phyloP scores from a whole-genome alignment of 2,888 invertebrate species.

The Agonopterix heracliana region DNA sequence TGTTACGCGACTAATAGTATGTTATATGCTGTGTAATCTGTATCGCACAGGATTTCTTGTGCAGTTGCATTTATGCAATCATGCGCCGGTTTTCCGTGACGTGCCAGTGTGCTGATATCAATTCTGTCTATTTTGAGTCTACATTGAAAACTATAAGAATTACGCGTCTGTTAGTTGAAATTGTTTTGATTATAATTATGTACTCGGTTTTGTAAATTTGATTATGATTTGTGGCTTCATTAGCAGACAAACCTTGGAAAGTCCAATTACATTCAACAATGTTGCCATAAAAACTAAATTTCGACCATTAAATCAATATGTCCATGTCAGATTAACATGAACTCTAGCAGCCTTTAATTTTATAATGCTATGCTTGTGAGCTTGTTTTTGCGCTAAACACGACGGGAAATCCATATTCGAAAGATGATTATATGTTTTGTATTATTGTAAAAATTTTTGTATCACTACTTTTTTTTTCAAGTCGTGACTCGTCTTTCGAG shows the following conservation, averaged over 20 bases:
- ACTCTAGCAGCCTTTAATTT: conserved; percentile 3
- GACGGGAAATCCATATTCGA: conserved; percentile 14
- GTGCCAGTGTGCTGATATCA: conserved; percentile 5
- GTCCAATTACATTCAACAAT: conserved; percentile 6
- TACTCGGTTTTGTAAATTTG: conserved; percentile 2
- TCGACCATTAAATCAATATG: conserved; percentile 9
- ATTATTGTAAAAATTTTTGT: conserved; percentile 15
- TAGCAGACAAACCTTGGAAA: conserved; percentile 9
- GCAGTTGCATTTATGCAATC: conserved; percentile 13
- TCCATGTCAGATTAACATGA: conserved; percentile 8
- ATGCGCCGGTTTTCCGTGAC: conserved; percentile 9
- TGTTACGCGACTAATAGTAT: conserved; percentile 23
- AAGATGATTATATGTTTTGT: conserved; percentile 1
- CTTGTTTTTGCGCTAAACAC: conserved; percentile 8
- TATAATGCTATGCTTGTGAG: conserved; percentile 6
- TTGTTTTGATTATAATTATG: not conserved
- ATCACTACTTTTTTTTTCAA: conserved; percentile 7
- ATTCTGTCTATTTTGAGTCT: not conserved
- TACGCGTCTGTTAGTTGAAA: no score
- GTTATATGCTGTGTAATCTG: conserved; percentile 17
- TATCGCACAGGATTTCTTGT: conserved; percentile 15
- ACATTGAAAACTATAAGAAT: not conserved
- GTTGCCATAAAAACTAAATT: conserved; percentile 1
- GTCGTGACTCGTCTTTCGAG: conserved; percentile 15
- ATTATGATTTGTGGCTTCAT: conserved; percentile 11